A percentile compares a stretch with the other conserved stretches of the same genome.
These are phyloP conservation scores for Galaxias olidus DNA, from an alignment of 2,797 vertebrate genomes.

Conservation along the genomic window DNA sequence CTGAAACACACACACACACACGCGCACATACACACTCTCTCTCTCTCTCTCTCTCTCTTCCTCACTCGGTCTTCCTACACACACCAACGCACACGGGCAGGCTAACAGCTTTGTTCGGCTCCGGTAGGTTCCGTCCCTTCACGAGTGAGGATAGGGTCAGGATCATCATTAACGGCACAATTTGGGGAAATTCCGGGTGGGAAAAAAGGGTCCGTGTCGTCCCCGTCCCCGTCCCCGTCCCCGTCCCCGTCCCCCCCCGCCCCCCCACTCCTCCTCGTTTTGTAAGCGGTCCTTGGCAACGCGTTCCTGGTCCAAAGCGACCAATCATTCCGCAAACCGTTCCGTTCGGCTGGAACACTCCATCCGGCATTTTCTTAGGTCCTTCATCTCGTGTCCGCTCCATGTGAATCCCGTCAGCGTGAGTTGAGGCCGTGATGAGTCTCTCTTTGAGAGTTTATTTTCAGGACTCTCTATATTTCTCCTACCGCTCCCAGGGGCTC, in stretches of 20 bases:
- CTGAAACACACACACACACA: slow-evolving; percentile 56
- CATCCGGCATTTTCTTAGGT: no score
- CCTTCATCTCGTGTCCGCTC: no score
- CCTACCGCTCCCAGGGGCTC: not conserved
- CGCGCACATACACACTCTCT: slow-evolving; percentile 27
- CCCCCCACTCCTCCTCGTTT: slow-evolving; percentile 59
- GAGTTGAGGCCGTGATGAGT: no score
- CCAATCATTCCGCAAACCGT: no score
- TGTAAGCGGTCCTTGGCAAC: slow-evolving; percentile 59
- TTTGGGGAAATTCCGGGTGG: slow-evolving; percentile 66
- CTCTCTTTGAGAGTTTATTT: slow-evolving; percentile 26
- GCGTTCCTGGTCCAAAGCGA: slow-evolving; percentile 38
- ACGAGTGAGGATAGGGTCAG: slow-evolving; percentile 62
- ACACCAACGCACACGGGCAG: slow-evolving; percentile 14
- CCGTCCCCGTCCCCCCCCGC: slow-evolving; percentile 59
- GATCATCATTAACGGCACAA: slow-evolving; percentile 67
- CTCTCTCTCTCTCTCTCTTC: slow-evolving; percentile 23
- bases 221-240: slow-evolving; percentile 67
- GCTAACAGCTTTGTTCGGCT: slow-evolving; percentile 65
- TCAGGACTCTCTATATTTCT: slow-evolving; percentile 49
- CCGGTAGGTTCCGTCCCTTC: slow-evolving; percentile 67
- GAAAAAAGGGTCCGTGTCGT: slow-evolving; percentile 8
- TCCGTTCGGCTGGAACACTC: no score
- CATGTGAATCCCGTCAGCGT: no score
- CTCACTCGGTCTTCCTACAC: not conserved